phyloP scores from a whole-genome alignment of 2,797 vertebrate genomes.

The Pangasius sanitwongsei region DNA sequence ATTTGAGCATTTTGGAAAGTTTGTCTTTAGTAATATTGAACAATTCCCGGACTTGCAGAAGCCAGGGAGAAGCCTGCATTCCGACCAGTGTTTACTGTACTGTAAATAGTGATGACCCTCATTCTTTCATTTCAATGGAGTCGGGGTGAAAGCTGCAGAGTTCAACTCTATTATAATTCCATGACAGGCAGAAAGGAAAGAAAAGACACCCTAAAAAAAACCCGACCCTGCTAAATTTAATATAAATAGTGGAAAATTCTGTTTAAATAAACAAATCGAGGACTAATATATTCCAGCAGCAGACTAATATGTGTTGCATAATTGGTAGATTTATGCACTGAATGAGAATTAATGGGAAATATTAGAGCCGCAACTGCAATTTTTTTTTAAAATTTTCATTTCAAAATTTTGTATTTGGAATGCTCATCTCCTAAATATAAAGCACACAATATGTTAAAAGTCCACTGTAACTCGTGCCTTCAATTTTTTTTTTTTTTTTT shows the following conservation, averaged over 20 bases:
- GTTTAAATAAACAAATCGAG: background rate
- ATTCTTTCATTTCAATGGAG: conserved; percentile 81
- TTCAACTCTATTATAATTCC: conserved; percentile 54
- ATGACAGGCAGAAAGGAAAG: conserved; percentile 31
- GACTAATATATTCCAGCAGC: background rate
- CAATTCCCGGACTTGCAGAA: conserved; percentile 91
- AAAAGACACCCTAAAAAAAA: conserved; percentile 63
- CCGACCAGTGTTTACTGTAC: conserved; percentile 86
- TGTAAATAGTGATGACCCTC: conserved; percentile 87
- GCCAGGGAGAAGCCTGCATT: conserved; percentile 89
- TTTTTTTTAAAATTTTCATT: background rate
- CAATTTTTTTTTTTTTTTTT: background rate
- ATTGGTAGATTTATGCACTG: background rate
- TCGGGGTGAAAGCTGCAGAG: conserved; percentile 75
- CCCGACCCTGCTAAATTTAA: conserved; percentile 71
- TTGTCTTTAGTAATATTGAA: conserved; percentile 64
- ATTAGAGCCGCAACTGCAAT: too few species aligned
- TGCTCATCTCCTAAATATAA: background rate
- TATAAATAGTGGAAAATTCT: conserved; percentile 73
- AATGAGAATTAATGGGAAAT: background rate
- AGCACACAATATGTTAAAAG: background rate
- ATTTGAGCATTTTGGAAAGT: conserved; percentile 23
- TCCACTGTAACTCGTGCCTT: background rate
- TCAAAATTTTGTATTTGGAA: background rate
- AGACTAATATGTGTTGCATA: too few species aligned